Evolutionary conservation across 2,113 vertebrate species (phyloP).

Genomic region (Phalacrocorax brasilianus): DNA sequence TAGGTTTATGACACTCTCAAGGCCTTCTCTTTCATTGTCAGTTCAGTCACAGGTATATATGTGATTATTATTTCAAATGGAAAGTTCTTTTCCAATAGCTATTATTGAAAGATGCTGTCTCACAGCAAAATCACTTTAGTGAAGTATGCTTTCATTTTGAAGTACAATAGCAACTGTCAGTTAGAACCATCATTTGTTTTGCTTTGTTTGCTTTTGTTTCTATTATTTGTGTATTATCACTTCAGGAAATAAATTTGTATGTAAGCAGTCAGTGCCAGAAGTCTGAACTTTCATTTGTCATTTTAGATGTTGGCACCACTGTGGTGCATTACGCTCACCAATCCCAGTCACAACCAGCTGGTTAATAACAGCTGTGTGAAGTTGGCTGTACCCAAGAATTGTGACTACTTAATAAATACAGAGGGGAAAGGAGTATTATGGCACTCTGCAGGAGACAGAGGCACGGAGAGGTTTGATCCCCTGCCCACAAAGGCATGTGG

Average conservation of each 20-base stretch:
- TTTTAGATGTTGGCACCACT: background rate
- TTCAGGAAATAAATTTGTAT: background rate
- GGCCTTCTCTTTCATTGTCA: background rate
- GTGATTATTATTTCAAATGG: slow-evolving; percentile 56
- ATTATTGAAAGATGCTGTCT: slow-evolving; percentile 1
- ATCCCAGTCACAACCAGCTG: background rate
- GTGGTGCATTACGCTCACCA: background rate
- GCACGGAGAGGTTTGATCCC: background rate
- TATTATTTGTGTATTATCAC: background rate
- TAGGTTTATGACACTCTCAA: slow-evolving; percentile 1
- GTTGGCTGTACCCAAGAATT: background rate
- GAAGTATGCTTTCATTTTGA: slow-evolving; percentile 11
- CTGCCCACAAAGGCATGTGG: background rate
- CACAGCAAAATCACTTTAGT: slow-evolving; percentile 27
- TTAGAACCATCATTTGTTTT: background rate
- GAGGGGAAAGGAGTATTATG: background rate
- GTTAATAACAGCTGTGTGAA: background rate
- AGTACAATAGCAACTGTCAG: background rate
- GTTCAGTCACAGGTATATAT: background rate
- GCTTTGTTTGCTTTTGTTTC: background rate
- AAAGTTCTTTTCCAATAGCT: slow-evolving; percentile 12
- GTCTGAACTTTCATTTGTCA: background rate
- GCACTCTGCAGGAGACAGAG: background rate
- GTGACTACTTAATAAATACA: background rate
- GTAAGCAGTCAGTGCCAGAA: background rate